phyloP scores from a whole-genome alignment of 2,113 vertebrate genomes.

The Calonectris borealis region DNA sequence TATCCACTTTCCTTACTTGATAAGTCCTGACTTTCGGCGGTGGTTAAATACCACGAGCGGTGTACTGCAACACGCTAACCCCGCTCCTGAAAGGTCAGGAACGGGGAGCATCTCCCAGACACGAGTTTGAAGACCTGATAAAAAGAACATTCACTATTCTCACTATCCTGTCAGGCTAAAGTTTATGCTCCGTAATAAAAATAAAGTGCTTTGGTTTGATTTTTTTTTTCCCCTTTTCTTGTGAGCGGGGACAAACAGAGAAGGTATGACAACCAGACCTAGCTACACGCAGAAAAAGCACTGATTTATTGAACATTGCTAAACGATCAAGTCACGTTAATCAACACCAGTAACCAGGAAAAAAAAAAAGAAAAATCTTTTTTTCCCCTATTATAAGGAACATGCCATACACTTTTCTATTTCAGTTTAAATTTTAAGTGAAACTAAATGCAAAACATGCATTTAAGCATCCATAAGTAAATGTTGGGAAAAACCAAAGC shows the following conservation, averaged over 20 bases:
- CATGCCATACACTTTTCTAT: neutral
- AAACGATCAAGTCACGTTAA: neutral
- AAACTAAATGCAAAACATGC: neutral
- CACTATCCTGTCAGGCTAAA: neutral
- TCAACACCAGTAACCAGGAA: neutral
- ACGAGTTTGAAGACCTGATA: neutral
- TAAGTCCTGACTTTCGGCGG: neutral
- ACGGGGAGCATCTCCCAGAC: neutral
- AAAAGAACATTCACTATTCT: neutral
- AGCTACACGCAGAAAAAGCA: neutral
- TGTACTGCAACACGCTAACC: neutral
- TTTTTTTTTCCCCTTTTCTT: neutral
- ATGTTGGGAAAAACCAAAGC: neutral
- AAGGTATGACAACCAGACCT: neutral
- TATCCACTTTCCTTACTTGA: neutral
- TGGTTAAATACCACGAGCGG: rapidly evolving
- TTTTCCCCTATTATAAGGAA: neutral
- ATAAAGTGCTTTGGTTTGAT: neutral
- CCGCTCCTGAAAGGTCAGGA: neutral
- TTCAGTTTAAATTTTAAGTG: neutral
- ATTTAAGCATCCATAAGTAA: neutral
- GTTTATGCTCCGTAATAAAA: neutral
- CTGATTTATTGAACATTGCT: neutral
- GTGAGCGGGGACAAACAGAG: neutral
- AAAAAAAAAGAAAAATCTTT: neutral